Percentiles rank a stretch among this genome's conserved stretches.
Conservation (phyloP, 2,888 invertebrate species). For the Molorchus minor region DNA sequence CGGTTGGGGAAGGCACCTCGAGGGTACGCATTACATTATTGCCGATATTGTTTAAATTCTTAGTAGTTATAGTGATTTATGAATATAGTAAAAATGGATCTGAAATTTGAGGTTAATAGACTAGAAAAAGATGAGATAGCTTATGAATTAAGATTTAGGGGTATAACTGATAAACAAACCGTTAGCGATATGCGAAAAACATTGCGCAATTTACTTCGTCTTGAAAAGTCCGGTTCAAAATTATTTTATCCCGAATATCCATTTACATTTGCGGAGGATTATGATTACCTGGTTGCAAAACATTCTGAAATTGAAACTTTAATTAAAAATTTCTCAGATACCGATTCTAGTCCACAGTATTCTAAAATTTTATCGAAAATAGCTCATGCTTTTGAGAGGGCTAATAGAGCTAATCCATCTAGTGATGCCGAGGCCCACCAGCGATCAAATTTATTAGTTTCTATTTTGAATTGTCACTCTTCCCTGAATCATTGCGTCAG, state of each 20-base stretch:
- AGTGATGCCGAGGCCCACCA: background rate
- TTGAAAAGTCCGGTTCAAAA: background rate
- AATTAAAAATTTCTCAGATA: background rate
- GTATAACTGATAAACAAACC: background rate
- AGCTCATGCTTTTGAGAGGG: background rate
- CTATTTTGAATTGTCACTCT: background rate
- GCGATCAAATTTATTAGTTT: background rate
- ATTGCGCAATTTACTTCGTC: background rate
- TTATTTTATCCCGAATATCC: background rate
- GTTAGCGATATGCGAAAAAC: background rate
- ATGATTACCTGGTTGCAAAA: background rate
- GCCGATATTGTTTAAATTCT: no score
- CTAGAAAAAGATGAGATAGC: background rate
- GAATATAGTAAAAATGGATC: no score
- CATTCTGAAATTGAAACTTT: background rate
- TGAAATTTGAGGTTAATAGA: background rate
- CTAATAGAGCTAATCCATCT: background rate
- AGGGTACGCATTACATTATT: no score
- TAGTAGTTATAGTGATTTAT: no score
- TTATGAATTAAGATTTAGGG: conserved; percentile 2
- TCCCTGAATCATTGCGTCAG: background rate
- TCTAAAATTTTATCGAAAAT: background rate
- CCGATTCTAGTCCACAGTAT: background rate
- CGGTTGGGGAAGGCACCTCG: no score
- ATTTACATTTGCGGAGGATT: background rate